Evolutionary conservation across 2,888 invertebrate species (phyloP).

Genomic region (Euclidia mi): DNA sequence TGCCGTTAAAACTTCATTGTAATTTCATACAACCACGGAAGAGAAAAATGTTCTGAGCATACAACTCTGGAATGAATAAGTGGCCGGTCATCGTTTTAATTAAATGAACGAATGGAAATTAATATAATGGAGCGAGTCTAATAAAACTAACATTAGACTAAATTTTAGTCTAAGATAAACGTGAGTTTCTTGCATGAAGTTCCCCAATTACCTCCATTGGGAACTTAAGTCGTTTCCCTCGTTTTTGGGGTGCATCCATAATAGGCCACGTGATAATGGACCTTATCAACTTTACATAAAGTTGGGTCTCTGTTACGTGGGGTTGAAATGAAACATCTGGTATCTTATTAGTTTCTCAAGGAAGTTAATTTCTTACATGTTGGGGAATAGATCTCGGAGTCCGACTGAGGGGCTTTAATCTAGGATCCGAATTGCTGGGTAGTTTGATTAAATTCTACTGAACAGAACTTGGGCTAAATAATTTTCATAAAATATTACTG

Average conservation of each 20-base stretch:
- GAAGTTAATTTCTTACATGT: slow-evolving; percentile 53
- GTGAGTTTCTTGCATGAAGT: slow-evolving; percentile 39
- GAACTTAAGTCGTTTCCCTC: slow-evolving; percentile 62
- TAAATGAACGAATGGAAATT: slow-evolving; percentile 7
- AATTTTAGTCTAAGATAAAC: slow-evolving; percentile 46
- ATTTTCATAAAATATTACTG: no score
- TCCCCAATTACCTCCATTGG: slow-evolving; percentile 49
- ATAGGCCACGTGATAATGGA: slow-evolving; percentile 36
- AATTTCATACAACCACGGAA: no score
- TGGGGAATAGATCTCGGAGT: slow-evolving; percentile 36
- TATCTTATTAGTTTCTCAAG: slow-evolving; percentile 45
- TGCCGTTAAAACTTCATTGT: slow-evolving; percentile 4
- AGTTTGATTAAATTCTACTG: slow-evolving; percentile 14
- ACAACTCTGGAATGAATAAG: slow-evolving; percentile 1
- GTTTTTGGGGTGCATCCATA: slow-evolving; percentile 67
- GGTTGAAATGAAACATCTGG: slow-evolving; percentile 39
- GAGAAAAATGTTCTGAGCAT: no score
- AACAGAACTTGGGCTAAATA: no score
- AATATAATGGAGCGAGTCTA: slow-evolving; percentile 11
- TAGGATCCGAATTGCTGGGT: slow-evolving; percentile 1
- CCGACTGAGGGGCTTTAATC: slow-evolving; percentile 5
- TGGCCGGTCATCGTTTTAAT: not conserved
- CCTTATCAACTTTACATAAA: slow-evolving; percentile 17
- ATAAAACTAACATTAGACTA: slow-evolving; percentile 49
- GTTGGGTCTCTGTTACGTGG: slow-evolving; percentile 8